Evolutionary conservation across 2,888 invertebrate species (phyloP).

Genomic region (Mythimna impura): DNA sequence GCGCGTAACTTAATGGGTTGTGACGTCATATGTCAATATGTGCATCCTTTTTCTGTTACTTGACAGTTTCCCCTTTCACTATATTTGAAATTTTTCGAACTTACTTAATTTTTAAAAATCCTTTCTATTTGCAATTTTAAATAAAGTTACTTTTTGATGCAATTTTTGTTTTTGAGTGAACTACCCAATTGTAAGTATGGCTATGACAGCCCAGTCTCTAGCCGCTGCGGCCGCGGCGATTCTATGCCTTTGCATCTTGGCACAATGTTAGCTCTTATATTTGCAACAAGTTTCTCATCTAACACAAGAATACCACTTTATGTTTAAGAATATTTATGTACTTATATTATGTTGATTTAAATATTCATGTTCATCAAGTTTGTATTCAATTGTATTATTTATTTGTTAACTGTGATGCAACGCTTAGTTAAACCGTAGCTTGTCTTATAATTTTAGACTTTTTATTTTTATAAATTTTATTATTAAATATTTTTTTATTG

Average conservation of each 20-base stretch:
- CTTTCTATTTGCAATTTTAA: no score
- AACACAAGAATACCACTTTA: slow-evolving; percentile 39
- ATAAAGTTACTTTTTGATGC: no score
- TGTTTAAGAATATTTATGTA: slow-evolving; percentile 59
- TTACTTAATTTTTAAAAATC: no score
- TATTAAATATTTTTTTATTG: slow-evolving; percentile 18
- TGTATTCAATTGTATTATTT: slow-evolving; percentile 52
- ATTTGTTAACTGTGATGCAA: slow-evolving; percentile 58
- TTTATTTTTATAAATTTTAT: slow-evolving; percentile 33
- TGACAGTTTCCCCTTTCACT: no score
- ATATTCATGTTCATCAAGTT: slow-evolving; percentile 41
- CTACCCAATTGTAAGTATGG: not conserved
- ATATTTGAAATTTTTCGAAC: no score
- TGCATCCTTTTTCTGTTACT: no score
- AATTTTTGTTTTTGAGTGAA: not conserved
- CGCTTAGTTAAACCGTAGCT: slow-evolving; percentile 44
- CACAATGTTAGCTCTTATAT: slow-evolving; percentile 20
- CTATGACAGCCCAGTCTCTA: not conserved
- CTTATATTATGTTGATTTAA: slow-evolving; percentile 46
- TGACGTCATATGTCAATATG: no score
- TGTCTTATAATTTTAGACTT: slow-evolving; percentile 42
- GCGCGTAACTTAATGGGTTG: no score
- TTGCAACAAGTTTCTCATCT: slow-evolving; percentile 33
- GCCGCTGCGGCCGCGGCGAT: not conserved
- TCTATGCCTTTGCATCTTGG: not conserved